Evolutionary conservation across 2,888 invertebrate species (phyloP).

Genomic region (Drosophila lacicola): DNA sequence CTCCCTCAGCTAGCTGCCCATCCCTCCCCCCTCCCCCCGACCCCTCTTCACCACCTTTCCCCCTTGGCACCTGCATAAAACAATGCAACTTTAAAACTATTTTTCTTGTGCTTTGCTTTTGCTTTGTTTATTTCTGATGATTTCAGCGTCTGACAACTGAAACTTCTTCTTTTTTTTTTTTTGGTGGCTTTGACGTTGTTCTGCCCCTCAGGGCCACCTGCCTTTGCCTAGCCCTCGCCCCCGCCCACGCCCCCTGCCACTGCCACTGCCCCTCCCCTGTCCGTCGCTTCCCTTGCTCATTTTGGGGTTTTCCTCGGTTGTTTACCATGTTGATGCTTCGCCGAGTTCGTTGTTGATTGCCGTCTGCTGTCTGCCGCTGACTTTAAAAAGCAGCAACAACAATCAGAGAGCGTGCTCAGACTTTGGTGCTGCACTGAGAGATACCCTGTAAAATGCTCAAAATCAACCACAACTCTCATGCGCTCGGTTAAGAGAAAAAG

Average conservation of each 20-base stretch:
- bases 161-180: slow-evolving; percentile 20
- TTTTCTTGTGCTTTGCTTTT: slow-evolving; percentile 31
- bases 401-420: not conserved
- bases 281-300: slow-evolving; percentile 10
- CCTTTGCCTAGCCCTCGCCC: slow-evolving; percentile 13
- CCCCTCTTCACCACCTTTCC: not conserved
- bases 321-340: slow-evolving; percentile 73
- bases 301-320: slow-evolving; percentile 51
- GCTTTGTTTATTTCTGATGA: slow-evolving; percentile 27
- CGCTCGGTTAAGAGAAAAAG: too few relatives aligned
- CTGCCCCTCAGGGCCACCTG: slow-evolving; percentile 49
- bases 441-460: slow-evolving; percentile 15
- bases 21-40: not conserved
- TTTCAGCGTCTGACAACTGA: slow-evolving; percentile 28
- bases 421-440: too few relatives aligned
- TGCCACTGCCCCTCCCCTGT: not conserved
- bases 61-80: slow-evolving; percentile 43
- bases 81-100: slow-evolving; percentile 74
- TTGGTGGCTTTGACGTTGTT: slow-evolving; percentile 61
- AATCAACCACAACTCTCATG: too few relatives aligned
- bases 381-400: slow-evolving; percentile 21
- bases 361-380: slow-evolving; percentile 65
- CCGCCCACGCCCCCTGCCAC: not conserved
- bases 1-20: slow-evolving; percentile 6
- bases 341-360: slow-evolving; percentile 76